phyloP scores from a whole-genome alignment of 2,797 vertebrate species.

The Selene dorsalis region DNA sequence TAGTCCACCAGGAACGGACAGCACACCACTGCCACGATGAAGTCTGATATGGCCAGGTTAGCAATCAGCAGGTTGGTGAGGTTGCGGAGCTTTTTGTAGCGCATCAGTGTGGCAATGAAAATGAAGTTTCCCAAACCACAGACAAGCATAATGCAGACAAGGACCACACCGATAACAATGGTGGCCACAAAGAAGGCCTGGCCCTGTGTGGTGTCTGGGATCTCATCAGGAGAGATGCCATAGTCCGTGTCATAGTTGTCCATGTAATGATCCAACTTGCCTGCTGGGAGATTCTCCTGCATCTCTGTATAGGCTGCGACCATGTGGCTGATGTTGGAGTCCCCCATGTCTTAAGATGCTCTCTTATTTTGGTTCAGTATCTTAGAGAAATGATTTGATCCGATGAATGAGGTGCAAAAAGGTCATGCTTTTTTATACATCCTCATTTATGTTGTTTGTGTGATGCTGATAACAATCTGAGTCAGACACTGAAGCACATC shows the following conservation, averaged over 20 bases:
- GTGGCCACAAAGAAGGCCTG: conserved; percentile 92
- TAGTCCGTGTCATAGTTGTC: conserved; percentile 88
- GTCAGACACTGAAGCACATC: conserved; percentile 41
- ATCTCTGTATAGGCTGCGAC: conserved; percentile 52
- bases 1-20: conserved; percentile 99
- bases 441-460: conserved; percentile 14
- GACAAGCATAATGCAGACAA: conserved; percentile 93
- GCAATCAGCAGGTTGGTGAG: conserved; percentile 97
- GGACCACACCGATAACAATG: conserved; percentile 90
- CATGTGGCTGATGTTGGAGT: conserved; percentile 74
- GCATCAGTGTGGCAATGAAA: conserved; percentile 90
- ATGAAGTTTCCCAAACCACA: conserved; percentile 95
- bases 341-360: conserved; percentile 71
- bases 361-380: not conserved
- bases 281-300: conserved; percentile 33
- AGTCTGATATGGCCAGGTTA: conserved; percentile 96
- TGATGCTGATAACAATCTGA: not conserved
- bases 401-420: conserved; percentile 4
- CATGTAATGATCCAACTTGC: conserved; percentile 75
- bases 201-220: conserved; percentile 92
- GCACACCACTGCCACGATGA: conserved; percentile 95
- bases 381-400: not conserved
- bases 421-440: conserved; percentile 6
- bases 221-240: conserved; percentile 87
- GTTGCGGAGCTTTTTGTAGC: conserved; percentile 95